phyloP scores from a whole-genome alignment of 1,140 invertebrate genomes.

The Ganaspis sp. region DNA sequence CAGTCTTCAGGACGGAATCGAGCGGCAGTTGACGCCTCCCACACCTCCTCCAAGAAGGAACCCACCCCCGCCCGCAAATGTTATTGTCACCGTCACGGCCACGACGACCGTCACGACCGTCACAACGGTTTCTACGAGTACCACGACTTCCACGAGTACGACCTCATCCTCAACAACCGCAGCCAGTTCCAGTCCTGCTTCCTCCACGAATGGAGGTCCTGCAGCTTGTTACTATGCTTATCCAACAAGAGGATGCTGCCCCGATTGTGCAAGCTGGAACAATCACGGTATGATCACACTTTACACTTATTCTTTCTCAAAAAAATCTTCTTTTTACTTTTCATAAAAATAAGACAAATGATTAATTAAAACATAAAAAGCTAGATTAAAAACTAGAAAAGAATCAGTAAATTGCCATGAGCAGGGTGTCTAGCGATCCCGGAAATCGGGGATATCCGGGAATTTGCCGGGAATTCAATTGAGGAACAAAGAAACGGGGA shows the following conservation, averaged over 20 bases:
- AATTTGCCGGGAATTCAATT: too few relatives aligned
- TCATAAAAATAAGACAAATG: too few relatives aligned
- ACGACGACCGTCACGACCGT: conserved; percentile 54
- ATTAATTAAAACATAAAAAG: too few relatives aligned
- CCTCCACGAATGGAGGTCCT: conserved; percentile 68
- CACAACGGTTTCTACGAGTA: conserved; percentile 59
- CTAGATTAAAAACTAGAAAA: too few relatives aligned
- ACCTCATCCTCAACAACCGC: conserved; percentile 63
- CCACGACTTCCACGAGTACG: conserved; percentile 63
- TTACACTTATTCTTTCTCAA: too few relatives aligned
- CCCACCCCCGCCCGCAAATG: conserved; percentile 52
- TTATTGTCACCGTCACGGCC: conserved; percentile 53
- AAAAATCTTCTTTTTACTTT: too few relatives aligned
- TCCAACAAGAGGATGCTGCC: conserved; percentile 70
- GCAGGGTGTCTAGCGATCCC: too few relatives aligned
- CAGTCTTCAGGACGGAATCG: conserved; percentile 77
- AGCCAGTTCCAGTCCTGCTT: conserved; percentile 66
- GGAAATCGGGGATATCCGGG: too few relatives aligned
- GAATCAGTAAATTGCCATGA: too few relatives aligned
- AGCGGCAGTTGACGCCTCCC: conserved; percentile 76
- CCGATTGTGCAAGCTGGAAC: conserved; percentile 72
- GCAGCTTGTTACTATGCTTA: conserved; percentile 68
- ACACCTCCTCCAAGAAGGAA: conserved; percentile 74
- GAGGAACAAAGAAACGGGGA: too few relatives aligned
- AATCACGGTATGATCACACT: conserved; percentile 74